These are phyloP conservation scores for Beroe ovata DNA, from an alignment of 37 sponge, comb jelly and placozoan genomes.

Conservation along the genomic window DNA sequence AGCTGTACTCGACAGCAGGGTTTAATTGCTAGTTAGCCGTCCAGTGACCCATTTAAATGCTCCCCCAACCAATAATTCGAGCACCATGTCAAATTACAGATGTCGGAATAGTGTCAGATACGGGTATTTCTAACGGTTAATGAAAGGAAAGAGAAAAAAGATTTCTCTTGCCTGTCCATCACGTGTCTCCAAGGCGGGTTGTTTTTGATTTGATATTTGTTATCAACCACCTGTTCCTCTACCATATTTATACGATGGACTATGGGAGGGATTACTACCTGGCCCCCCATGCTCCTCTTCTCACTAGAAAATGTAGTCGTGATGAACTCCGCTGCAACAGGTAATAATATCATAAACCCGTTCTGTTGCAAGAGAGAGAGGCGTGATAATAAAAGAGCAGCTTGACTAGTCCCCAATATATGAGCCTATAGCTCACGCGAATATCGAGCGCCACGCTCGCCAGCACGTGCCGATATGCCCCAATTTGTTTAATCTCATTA, in stretches of 20 bases:
- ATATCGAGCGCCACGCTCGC: background rate
- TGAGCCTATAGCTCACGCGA: background rate
- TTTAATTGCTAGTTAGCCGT: background rate
- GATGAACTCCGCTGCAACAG: no score
- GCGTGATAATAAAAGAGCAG: background rate
- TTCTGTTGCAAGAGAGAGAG: background rate
- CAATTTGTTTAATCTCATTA: constrained; percentile 49
- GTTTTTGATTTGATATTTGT: constrained; percentile 31
- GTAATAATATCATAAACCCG: background rate
- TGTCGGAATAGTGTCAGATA: constrained; percentile 30
- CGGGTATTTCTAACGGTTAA: background rate
- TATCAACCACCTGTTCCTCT: background rate
- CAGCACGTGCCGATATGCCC: constrained; percentile 40
- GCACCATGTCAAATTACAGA: constrained; percentile 43
- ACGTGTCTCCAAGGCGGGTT: background rate
- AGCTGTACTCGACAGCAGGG: background rate
- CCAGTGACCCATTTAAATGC: background rate
- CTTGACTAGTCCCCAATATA: background rate
- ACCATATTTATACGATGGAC: no score
- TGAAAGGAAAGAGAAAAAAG: background rate
- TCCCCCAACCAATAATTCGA: constrained; percentile 1
- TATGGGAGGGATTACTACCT: no score
- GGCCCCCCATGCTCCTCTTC: no score
- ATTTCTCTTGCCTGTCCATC: background rate
- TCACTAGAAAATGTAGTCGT: no score